Conservation (phyloP, 2,888 invertebrate species). For the Dioctria linearis region DNA sequence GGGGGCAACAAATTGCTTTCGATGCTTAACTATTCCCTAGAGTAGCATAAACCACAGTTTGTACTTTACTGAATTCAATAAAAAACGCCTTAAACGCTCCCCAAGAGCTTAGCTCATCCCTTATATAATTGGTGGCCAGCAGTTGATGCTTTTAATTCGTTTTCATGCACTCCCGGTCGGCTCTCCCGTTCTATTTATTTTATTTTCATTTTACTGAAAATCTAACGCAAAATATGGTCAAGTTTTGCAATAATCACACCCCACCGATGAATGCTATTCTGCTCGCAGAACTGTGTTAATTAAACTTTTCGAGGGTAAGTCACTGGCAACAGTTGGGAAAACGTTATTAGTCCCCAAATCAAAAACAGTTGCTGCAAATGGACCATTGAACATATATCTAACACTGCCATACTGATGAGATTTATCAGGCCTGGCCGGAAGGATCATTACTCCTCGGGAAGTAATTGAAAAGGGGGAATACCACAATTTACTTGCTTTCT, state of each 20-base stretch:
- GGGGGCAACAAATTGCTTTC: constrained; percentile 55
- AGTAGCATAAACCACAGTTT: constrained; percentile 57
- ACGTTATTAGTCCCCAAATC: constrained; percentile 43
- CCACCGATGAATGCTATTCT: neutral
- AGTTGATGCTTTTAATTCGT: constrained; percentile 39
- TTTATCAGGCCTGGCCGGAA: neutral
- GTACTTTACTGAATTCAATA: constrained; percentile 58
- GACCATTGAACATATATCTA: constrained; percentile 18
- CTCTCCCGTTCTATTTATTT: neutral
- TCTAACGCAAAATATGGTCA: constrained; percentile 30
- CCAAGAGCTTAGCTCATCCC: constrained; percentile 55
- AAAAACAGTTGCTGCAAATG: constrained; percentile 47
- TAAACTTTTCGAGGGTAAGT: constrained; percentile 37
- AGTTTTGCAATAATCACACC: constrained; percentile 32
- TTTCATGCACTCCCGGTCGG: constrained; percentile 12
- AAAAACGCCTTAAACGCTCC: constrained; percentile 58
- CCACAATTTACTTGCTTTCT: too few species aligned
- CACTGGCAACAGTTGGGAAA: constrained; percentile 44
- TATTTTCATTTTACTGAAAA: neutral
- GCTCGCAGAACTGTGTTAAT: constrained; percentile 32
- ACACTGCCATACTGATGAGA: neutral
- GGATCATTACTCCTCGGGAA: neutral
- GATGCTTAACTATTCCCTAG: constrained; percentile 58
- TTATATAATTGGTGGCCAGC: constrained; percentile 55
- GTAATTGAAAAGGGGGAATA: too few species aligned